phyloP scores from a whole-genome alignment of 2,888 invertebrate species.

The Melanostoma scalare region DNA sequence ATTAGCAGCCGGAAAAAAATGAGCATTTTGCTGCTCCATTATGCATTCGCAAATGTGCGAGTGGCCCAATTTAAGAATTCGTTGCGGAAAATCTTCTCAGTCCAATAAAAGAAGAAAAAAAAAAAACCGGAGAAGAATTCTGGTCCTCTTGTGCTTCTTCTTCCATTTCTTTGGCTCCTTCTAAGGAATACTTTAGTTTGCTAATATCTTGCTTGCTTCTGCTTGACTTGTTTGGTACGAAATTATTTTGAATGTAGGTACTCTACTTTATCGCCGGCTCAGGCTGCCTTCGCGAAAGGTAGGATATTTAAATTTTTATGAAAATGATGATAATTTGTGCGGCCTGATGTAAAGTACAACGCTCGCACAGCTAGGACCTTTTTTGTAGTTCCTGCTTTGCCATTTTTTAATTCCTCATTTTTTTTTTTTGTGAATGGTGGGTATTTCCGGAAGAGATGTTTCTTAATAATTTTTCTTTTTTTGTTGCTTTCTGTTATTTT shows the following conservation, averaged over 20 bases:
- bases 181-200: conserved; percentile 20
- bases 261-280: conserved; percentile 21
- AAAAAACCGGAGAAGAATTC: neutral
- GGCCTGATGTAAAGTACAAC: conserved; percentile 42
- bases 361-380: neutral
- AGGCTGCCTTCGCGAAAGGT: conserved; percentile 38
- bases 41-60: conserved; percentile 66
- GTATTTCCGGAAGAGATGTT: conserved; percentile 35
- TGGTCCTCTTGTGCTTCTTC: conserved; percentile 24
- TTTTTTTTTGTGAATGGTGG: conserved; percentile 5
- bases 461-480: conserved; percentile 39
- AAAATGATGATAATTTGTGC: conserved; percentile 66
- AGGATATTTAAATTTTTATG: conserved; percentile 63
- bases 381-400: conserved; percentile 2
- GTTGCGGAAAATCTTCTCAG: conserved; percentile 46
- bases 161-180: conserved; percentile 11
- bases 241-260: conserved; percentile 44
- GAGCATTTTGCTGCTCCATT: conserved; percentile 54
- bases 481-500: neutral
- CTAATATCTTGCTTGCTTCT: conserved; percentile 41
- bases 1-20: conserved; percentile 46
- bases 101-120: neutral
- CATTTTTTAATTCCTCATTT: conserved; percentile 37
- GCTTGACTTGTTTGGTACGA: conserved; percentile 49
- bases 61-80: conserved; percentile 61